These are phyloP conservation scores for Paedocypris micromegethes DNA, from an alignment of 2,797 vertebrate genomes.

Conservation along the genomic window DNA sequence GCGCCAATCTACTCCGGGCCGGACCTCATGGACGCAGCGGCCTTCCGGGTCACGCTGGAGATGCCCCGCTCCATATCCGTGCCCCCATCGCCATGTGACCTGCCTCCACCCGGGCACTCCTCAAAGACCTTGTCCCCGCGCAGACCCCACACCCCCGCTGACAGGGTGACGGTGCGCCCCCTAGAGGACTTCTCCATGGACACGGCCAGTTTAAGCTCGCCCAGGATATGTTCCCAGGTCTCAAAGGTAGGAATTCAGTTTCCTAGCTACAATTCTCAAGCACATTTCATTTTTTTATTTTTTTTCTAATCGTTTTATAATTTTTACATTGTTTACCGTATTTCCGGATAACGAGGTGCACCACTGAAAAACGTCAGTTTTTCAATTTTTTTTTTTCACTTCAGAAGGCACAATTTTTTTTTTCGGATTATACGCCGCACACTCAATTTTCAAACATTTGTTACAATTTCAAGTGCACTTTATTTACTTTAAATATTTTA, in stretches of 20 bases:
- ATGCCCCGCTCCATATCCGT: constrained; percentile 92
- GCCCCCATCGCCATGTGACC: constrained; percentile 88
- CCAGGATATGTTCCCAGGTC: constrained; percentile 71
- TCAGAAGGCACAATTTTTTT: no score
- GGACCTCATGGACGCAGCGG: constrained; percentile 76
- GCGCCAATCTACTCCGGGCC: constrained; percentile 76
- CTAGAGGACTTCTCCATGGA: constrained; percentile 75
- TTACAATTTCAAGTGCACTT: no score
- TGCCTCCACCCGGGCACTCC: constrained; percentile 73
- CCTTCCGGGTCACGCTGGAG: constrained; percentile 85
- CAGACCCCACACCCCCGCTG: constrained; percentile 90
- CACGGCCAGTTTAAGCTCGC: constrained; percentile 76
- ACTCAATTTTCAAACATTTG: no score
- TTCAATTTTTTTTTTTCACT: no score
- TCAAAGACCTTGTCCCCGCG: constrained; percentile 74
- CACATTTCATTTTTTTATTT: no score
- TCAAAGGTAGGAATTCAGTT: constrained; percentile 71
- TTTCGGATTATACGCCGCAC: no score
- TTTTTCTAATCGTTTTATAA: no score
- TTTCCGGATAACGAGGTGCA: no score
- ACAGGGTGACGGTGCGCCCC: constrained; percentile 86
- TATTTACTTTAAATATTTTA: no score
- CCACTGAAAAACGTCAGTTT: no score
- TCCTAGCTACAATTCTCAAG: neutral
- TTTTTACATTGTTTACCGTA: no score